phyloP scores from a whole-genome alignment of 2,888 invertebrate species.

The Marronus borbonicus region DNA sequence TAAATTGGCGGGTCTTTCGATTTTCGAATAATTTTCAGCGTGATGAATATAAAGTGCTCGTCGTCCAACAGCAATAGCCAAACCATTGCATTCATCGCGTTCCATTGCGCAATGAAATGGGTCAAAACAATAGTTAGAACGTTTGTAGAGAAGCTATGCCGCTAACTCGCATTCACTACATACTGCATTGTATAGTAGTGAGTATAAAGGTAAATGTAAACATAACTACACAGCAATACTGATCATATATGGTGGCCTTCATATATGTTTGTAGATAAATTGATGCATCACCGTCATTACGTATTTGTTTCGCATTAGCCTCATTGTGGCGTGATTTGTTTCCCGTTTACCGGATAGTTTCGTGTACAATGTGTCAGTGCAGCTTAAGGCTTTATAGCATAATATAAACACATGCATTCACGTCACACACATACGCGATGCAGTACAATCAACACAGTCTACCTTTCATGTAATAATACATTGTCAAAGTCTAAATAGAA shows the following conservation, averaged over 20 bases:
- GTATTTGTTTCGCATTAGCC: constrained; percentile 6
- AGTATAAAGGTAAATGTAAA: not conserved
- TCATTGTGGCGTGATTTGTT: not conserved
- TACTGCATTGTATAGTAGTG: not conserved
- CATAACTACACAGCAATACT: not conserved
- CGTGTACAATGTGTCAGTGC: not conserved
- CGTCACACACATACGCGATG: not conserved
- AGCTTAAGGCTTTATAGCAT: no score
- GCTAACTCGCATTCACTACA: not conserved
- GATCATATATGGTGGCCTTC: not conserved
- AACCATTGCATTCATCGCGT: no score
- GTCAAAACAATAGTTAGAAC: no score
- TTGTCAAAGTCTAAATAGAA: no score
- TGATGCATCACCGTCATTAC: constrained; percentile 8
- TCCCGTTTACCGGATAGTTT: not conserved
- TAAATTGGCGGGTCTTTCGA: no score
- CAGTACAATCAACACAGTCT: no score
- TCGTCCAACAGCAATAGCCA: no score
- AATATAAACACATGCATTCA: not conserved
- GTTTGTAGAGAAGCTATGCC: not conserved
- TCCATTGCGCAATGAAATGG: no score
- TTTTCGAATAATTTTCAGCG: no score
- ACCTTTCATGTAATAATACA: no score
- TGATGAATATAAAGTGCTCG: no score
- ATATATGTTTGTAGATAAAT: not conserved